Base-by-base conservation (phyloP, 2,113 vertebrate species). In the Illadopsis cleaveri region DNA sequence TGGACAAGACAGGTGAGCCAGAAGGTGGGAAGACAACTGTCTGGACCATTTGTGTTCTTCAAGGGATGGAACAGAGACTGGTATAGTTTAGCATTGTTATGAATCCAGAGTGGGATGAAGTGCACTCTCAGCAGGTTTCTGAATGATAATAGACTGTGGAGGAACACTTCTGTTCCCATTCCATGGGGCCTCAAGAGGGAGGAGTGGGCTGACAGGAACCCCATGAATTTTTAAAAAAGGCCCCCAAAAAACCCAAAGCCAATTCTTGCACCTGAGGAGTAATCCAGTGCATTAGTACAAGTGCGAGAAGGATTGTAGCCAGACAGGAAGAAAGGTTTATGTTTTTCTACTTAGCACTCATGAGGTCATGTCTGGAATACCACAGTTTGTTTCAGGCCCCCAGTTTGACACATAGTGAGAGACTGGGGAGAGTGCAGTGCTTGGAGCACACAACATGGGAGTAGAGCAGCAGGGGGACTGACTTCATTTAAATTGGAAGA, bases 211-310 rank as follows among this genome's bases (percentile, higher is more conserved):
- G 44, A 50, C 16, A 45, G 35, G 9, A 81, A 8, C 21, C 2
- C 15, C 3, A 22, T n/a, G 5, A 69, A 9, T 79, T 57, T 82
- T 3, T 38, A 2, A 2, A 40, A 35, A 28, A 37, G 31, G 12
- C 12, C 2, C 10, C 6, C 9, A 2, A 40, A 37, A 47, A 33
- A 2, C 6, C 3, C 15, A 10, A 10, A 81, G 35, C 7, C 15
- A 64, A 6, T 60, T 81, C 15, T 81, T 47, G 44, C 7, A 20
- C 11, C 22, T 69, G 64, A 60, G 33, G 33, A 77, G 13, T 50
- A 81, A 68, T 19, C 16, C 12, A 68, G 2, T 69, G 35, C 10
- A 20, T 51, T 44, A 33, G 28, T 73, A 60, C 17, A 56, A 44
- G 11, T 38, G 31, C 83, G 38, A 80, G 16, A 76, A 57, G 57